A percentile compares a stretch with the other conserved stretches of the same genome.
Evolutionary conservation across 2,888 invertebrate species (phyloP).

Genomic region (Microctonus hyperodae): DNA sequence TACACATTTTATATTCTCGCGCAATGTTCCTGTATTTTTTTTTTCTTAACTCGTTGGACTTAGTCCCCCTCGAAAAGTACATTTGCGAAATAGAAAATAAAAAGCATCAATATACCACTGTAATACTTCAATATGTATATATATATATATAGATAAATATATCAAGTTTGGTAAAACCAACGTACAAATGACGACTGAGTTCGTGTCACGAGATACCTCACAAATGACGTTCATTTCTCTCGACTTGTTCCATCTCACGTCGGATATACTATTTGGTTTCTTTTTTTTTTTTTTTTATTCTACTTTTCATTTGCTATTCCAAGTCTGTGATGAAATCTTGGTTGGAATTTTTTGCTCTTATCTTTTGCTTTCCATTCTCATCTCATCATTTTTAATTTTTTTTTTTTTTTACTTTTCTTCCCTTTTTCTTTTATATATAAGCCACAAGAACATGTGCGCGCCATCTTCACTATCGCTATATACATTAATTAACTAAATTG

Average conservation of each 20-base stretch:
- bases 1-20: constrained; percentile 23
- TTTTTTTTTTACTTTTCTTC: no score
- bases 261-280: background rate
- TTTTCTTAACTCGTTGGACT: constrained; percentile 24
- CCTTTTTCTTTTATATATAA: no score
- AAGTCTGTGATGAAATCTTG: constrained; percentile 20
- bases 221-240: constrained; percentile 6
- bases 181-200: constrained; percentile 19
- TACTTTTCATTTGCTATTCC: constrained; percentile 17
- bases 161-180: constrained; percentile 15
- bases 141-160: constrained; percentile 9
- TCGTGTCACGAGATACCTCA: constrained; percentile 17
- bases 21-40: constrained; percentile 24
- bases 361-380: background rate
- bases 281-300: constrained; percentile 17
- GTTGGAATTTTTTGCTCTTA: constrained; percentile 17
- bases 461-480: constrained; percentile 17
- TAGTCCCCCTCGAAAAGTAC: constrained; percentile 11
- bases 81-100: constrained; percentile 32
- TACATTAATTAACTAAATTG: constrained; percentile 16
- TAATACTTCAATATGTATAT: constrained; percentile 13
- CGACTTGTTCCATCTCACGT: constrained; percentile 10
- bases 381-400: constrained; percentile 13
- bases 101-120: constrained; percentile 11
- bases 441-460: constrained; percentile 9